Percentiles rank a stretch among this genome's conserved stretches.
Evolutionary conservation across 2,888 invertebrate species (phyloP).

Genomic region (Pyrochroa serraticornis): DNA sequence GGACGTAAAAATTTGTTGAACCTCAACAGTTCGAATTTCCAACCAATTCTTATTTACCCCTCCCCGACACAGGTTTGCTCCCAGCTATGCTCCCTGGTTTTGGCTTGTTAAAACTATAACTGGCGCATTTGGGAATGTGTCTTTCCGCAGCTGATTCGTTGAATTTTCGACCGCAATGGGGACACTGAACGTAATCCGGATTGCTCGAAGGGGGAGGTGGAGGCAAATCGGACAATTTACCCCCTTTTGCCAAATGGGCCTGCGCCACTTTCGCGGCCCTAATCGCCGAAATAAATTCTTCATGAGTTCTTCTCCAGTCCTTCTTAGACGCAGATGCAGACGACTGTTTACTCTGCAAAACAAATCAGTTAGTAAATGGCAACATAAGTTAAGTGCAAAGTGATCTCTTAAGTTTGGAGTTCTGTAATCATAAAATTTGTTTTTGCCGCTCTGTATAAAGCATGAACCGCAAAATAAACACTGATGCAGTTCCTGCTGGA

Average conservation of each 20-base stretch:
- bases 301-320: slow-evolving; percentile 92
- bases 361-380: background rate
- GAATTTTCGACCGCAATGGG: slow-evolving; percentile 82
- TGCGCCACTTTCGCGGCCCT: slow-evolving; percentile 87
- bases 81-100: slow-evolving; percentile 30
- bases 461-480: too few relatives aligned
- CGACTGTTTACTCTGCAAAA: slow-evolving; percentile 5
- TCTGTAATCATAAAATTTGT: too few relatives aligned
- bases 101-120: slow-evolving; percentile 72
- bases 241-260: slow-evolving; percentile 80
- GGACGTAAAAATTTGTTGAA: too few relatives aligned
- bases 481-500: too few relatives aligned
- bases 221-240: slow-evolving; percentile 84
- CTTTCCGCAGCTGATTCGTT: slow-evolving; percentile 83
- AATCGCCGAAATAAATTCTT: slow-evolving; percentile 90
- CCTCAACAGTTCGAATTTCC: too few relatives aligned
- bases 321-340: slow-evolving; percentile 55
- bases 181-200: slow-evolving; percentile 89
- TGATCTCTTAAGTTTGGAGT: too few relatives aligned
- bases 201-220: slow-evolving; percentile 90
- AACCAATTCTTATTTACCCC: too few relatives aligned
- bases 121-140: slow-evolving; percentile 92
- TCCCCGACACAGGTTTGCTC: too few relatives aligned
- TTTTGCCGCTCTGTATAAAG: too few relatives aligned
- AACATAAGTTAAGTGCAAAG: background rate